Conservation (phyloP, 2,113 vertebrate species). For the Pygoscelis adeliae region DNA sequence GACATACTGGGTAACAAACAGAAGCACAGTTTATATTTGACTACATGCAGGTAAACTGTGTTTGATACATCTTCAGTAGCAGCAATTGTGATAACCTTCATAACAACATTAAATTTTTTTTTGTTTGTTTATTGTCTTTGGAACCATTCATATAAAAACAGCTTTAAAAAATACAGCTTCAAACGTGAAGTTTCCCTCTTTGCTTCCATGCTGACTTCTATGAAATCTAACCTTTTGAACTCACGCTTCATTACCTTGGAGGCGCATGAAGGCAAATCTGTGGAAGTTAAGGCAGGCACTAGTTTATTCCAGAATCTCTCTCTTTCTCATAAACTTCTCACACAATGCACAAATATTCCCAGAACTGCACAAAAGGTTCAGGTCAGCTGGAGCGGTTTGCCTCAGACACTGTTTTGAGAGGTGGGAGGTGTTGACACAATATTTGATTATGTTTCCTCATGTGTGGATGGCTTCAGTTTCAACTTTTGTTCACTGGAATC, state of each 20-base stretch:
- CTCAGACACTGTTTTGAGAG: neutral
- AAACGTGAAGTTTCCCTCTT: neutral
- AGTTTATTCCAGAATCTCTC: neutral
- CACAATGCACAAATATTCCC: neutral
- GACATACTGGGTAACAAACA: neutral
- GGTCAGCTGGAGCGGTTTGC: neutral
- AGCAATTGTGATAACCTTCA: neutral
- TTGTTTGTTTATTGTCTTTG: neutral
- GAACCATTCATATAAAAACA: neutral
- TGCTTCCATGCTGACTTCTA: neutral
- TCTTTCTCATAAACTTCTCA: neutral
- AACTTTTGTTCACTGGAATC: neutral
- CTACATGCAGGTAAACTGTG: neutral
- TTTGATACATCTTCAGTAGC: neutral
- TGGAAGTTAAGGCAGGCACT: neutral
- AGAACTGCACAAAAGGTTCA: neutral
- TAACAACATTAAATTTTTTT: neutral
- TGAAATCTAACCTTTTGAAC: conserved; percentile 26
- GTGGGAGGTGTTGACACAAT: neutral
- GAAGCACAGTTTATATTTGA: neutral
- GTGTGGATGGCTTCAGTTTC: neutral
- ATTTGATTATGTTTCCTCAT: neutral
- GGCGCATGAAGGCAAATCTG: neutral
- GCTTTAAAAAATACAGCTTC: neutral
- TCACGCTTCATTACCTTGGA: neutral